phyloP scores from a whole-genome alignment of 2,113 vertebrate species.

The Pyxicephalus adspersus region DNA sequence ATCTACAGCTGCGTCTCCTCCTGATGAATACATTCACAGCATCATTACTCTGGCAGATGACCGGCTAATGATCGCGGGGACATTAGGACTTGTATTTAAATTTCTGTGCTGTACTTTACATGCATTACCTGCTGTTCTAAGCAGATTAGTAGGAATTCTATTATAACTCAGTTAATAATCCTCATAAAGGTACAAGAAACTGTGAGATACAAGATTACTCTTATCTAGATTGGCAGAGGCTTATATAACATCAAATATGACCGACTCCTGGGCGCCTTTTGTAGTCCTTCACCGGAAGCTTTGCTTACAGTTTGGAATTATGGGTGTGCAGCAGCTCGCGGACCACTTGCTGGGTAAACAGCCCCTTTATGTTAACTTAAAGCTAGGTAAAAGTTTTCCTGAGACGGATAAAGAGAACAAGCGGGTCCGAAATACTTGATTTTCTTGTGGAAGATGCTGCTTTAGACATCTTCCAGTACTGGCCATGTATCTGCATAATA shows the following conservation, averaged over 20 bases:
- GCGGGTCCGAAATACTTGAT: no score
- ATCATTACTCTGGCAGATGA: slow-evolving; percentile 1
- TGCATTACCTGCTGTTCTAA: neutral
- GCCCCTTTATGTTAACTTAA: no score
- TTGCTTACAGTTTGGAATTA: no score
- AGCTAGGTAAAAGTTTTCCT: no score
- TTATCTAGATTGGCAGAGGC: slow-evolving; percentile 22
- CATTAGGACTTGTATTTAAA: neutral
- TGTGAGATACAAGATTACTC: slow-evolving; percentile 15
- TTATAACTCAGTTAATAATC: slow-evolving; percentile 29
- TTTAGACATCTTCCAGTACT: no score
- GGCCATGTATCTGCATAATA: no score
- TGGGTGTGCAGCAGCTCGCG: no score
- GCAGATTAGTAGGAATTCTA: neutral
- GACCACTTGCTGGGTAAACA: no score
- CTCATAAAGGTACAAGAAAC: slow-evolving; percentile 6
- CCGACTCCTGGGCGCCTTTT: neutral
- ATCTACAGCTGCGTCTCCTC: neutral
- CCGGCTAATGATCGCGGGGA: neutral
- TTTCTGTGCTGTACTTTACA: neutral
- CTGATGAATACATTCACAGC: neutral
- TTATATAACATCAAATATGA: neutral
- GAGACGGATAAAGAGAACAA: no score
- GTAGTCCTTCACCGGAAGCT: no score
- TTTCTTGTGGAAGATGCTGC: no score